These are phyloP conservation scores for Catharus ustulatus DNA, from an alignment of 2,797 vertebrate species.

Conservation along the genomic window DNA sequence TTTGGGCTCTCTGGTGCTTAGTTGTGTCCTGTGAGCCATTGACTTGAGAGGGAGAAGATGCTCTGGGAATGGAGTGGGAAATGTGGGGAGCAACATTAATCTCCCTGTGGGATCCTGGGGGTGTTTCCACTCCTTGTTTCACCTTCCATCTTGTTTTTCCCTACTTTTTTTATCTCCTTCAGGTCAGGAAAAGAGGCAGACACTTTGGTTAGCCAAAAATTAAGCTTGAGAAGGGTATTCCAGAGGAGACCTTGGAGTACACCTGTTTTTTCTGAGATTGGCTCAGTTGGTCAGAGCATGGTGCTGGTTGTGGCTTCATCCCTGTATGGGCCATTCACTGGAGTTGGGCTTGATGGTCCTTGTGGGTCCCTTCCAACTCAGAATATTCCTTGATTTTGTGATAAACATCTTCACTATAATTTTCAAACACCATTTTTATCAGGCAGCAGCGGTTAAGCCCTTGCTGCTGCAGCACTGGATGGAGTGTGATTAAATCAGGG, in stretches of 20 bases:
- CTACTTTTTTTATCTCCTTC: not conserved
- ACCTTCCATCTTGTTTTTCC: accelerated
- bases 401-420: not conserved
- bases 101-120: not conserved
- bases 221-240: not conserved
- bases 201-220: not conserved
- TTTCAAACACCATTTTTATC: not conserved
- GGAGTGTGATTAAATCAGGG: not conserved
- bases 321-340: no score
- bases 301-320: not conserved
- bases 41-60: not conserved
- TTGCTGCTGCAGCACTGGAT: accelerated
- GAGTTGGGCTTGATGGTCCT: not conserved
- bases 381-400: not conserved
- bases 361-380: not conserved
- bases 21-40: not conserved
- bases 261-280: not conserved
- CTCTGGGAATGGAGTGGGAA: not conserved
- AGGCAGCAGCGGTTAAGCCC: not conserved
- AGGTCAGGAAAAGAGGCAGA: not conserved
- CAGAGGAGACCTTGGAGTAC: not conserved
- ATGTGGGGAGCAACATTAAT: not conserved
- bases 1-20: not conserved
- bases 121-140: not conserved
- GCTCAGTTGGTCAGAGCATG: not conserved